Evolutionary conservation across 2,888 invertebrate genomes (phyloP), one percentile per base, ranked within the genome.

Genomic region (Pollenia angustigena): DNA sequence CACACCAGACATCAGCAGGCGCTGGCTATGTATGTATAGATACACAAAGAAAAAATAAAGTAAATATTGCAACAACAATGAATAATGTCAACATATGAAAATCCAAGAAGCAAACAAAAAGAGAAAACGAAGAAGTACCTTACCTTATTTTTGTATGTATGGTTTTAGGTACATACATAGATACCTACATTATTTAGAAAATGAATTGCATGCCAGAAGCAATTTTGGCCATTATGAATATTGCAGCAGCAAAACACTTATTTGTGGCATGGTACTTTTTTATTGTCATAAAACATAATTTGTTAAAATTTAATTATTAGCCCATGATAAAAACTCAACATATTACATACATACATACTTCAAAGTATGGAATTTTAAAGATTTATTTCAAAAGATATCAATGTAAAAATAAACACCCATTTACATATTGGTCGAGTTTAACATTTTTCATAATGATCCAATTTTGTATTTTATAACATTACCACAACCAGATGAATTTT

Each of bases 131-230:
- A 46, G 23, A 46, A 54, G 44, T 9, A 52, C 60, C 32, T 32
- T 32, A 32, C 32, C 32, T 32, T 32, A 32, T 32, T 32, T 32
- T 32, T 32, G 6, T 32, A 6, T 32, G 32, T 32, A 32, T 32
- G 32, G 32, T 6, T 32, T 0, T 32, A 32, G 4, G 8, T 60
- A 42, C 18, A 18, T 42, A 64, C 18, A 46, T 14, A 42, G 12
- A 18, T 42, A 64, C 18, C 18, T 14, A 64, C 46, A 42, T 40
- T 75, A 50, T 52, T 32, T n/a, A 23, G 4, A 60, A 71, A 80
- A 46, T 44, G 16, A 56, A 62, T 81, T 81, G 81, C 72, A 81
- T 81, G 79, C 60, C 50, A 62, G 60, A 80, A 80, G 23, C 60
- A 80, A 71, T 80, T 78, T 69, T 44, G 44, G 16, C 14, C 23